Conservation (phyloP, 2,113 vertebrate species). For the Peromyscus maniculatus region DNA sequence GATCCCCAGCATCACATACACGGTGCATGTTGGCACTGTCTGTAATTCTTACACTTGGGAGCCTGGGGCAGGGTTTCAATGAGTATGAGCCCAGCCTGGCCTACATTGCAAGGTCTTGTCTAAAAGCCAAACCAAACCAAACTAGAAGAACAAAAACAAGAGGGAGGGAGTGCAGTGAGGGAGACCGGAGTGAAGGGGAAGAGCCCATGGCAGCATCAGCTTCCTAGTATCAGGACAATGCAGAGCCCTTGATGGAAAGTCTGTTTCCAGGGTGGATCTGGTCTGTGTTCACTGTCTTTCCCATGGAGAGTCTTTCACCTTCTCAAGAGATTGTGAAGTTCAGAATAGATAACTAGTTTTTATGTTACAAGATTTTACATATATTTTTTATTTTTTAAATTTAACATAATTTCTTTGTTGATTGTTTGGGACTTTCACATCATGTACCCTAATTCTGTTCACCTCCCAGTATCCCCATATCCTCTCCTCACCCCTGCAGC, state of each 20-base stretch:
- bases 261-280: neutral
- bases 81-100: neutral
- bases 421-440: too few relatives aligned
- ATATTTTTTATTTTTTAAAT: neutral
- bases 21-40: neutral
- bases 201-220: neutral
- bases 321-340: neutral
- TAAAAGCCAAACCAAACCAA: neutral
- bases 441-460: too few relatives aligned
- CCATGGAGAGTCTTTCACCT: neutral
- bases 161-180: neutral
- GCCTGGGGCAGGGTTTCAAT: neutral
- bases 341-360: neutral
- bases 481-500: too few relatives aligned
- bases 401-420: too few relatives aligned
- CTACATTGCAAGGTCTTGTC: neutral
- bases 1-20: neutral
- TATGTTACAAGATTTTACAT: neutral
- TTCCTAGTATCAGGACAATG: neutral
- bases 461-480: too few relatives aligned
- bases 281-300: neutral
- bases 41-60: neutral
- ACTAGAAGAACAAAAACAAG: neutral
- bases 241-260: neutral
- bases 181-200: neutral